Conservation (phyloP, 2,797 vertebrate species). For the Channallabes apus region DNA sequence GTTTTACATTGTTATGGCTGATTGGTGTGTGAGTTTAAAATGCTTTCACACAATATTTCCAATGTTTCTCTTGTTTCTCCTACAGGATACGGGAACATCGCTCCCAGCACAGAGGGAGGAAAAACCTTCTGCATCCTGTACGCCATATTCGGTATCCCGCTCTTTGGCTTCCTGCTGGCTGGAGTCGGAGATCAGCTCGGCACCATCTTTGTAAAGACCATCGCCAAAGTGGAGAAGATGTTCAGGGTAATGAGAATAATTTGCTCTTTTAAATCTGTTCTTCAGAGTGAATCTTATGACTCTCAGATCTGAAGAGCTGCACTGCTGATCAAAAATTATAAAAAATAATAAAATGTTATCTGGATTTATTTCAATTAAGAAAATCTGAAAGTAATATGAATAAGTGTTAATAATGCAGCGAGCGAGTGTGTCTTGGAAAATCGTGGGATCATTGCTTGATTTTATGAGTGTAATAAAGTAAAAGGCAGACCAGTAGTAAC, state of each 20-base stretch:
- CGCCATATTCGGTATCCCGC: conserved; percentile 94
- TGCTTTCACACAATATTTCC: neutral
- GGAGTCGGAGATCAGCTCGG: conserved; percentile 97
- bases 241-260: conserved; percentile 82
- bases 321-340: neutral
- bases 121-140: conserved; percentile 97
- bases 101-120: conserved; percentile 89
- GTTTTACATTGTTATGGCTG: too few species aligned
- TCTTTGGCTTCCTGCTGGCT: conserved; percentile 94
- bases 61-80: neutral
- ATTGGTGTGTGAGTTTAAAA: neutral
- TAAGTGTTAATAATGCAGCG: neutral
- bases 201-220: conserved; percentile 96
- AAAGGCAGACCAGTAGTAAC: neutral
- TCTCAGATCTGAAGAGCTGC: neutral
- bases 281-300: neutral
- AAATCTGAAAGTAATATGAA: neutral
- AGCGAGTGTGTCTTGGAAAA: neutral
- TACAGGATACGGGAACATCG: conserved; percentile 73
- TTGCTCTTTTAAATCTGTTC: neutral
- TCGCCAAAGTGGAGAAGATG: conserved; percentile 93
- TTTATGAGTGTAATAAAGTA: neutral
- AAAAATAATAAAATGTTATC: neutral
- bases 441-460: neutral
- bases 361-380: neutral